Percentiles rank a stretch among this genome's conserved stretches.
Conservation (phyloP, 2,888 invertebrate species). For the Acronicta psi region DNA sequence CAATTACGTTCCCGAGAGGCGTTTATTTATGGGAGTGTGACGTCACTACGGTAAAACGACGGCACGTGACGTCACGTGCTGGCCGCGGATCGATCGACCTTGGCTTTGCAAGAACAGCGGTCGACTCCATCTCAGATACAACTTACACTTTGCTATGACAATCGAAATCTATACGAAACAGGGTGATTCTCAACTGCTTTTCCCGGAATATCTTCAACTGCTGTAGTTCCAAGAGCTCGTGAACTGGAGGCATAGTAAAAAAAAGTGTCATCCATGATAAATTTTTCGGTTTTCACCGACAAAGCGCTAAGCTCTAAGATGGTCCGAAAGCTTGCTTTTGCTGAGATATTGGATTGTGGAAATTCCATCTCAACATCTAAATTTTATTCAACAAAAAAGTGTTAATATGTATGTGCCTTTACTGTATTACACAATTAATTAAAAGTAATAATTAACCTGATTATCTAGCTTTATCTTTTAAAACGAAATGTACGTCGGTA, state of each 20-base stretch:
- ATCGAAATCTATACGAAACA: slow-evolving; percentile 5
- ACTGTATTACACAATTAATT: no score
- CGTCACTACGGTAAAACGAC: slow-evolving; percentile 38
- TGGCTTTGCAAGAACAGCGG: slow-evolving; percentile 54
- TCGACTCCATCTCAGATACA: slow-evolving; percentile 43
- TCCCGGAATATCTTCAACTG: no score
- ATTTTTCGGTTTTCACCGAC: no score
- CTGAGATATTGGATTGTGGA: no score
- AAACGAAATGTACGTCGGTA: not conserved
- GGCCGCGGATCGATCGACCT: slow-evolving; percentile 62
- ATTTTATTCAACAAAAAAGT: no score
- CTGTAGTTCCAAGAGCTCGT: no score
- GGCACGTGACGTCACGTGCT: slow-evolving; percentile 53
- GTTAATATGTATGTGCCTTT: no score
- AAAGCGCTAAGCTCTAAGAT: no score
- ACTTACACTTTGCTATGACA: slow-evolving; percentile 11
- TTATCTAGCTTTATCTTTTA: slow-evolving; percentile 5
- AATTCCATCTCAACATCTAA: no score
- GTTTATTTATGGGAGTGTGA: slow-evolving; percentile 38
- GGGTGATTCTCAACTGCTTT: not conserved
- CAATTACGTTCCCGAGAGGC: slow-evolving; percentile 10
- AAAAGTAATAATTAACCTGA: slow-evolving; percentile 4
- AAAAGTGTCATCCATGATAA: no score
- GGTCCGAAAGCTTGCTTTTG: no score
- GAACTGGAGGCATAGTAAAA: no score